Evolutionary conservation across 2,888 invertebrate species (phyloP).

Genomic region (Hylaea fasciaria): DNA sequence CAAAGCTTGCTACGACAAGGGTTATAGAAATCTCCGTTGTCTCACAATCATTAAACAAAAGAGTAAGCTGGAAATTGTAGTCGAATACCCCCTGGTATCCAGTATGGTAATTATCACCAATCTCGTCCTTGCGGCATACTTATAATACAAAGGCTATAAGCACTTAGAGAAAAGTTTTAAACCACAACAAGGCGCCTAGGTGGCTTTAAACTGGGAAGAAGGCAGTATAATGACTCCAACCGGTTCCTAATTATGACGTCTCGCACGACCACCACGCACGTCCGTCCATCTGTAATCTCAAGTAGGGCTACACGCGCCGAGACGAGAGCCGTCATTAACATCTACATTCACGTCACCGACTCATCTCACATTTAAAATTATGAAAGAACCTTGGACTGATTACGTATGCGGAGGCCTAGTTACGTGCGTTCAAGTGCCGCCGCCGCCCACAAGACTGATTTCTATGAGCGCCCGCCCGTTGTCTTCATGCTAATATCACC

Average conservation of each 20-base stretch:
- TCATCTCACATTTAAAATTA: conserved; percentile 59
- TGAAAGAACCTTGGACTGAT: conserved; percentile 64
- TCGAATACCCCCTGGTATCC: neutral
- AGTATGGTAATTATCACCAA: neutral
- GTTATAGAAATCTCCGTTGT: neutral
- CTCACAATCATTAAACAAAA: neutral
- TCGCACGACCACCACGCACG: conserved; percentile 25
- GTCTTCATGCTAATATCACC: conserved; percentile 61
- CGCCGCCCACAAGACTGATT: conserved; percentile 61
- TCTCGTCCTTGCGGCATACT: neutral
- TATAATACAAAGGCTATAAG: neutral
- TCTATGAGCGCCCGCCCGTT: conserved; percentile 51
- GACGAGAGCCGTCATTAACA: conserved; percentile 25
- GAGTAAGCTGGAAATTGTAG: neutral
- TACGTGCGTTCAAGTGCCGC: conserved; percentile 42
- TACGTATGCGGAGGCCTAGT: conserved; percentile 56
- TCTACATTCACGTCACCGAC: conserved; percentile 46
- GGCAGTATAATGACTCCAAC: conserved; percentile 31
- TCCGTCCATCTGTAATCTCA: conserved; percentile 20
- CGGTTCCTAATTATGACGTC: conserved; percentile 40
- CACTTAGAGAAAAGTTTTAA: conserved; percentile 5
- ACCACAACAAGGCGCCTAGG: neutral
- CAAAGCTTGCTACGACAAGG: neutral
- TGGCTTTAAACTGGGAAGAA: conserved; percentile 4
- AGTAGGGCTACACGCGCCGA: conserved; percentile 6